Evolutionary conservation across 2,888 invertebrate species (phyloP), one percentile per base, ranked within the genome.

Genomic region (Volucella zonaria): DNA sequence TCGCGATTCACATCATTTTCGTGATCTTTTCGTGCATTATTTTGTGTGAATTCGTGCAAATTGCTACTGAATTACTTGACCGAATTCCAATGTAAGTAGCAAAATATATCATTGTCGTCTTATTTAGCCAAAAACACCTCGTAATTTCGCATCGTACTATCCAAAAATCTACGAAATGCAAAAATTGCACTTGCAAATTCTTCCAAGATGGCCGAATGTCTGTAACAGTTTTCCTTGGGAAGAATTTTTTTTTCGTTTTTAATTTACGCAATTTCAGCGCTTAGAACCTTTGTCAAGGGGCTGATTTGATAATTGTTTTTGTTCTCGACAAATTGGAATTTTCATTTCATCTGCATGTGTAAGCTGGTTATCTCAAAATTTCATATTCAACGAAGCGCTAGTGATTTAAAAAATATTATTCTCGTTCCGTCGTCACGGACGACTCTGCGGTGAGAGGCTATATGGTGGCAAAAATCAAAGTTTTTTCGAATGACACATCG

Each of bases 201-300:
- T 89, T 90, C 88, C 90, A 90, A 90, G 90, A 90, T 90, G 90
- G 90, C 90, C 90, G 81, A 85, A 61, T 56, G 90, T 89, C 87
- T 90, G 89, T 89, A 91, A 90, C 89, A 89, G 89, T 90, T 89
- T 89, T 88, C 88, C 45, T 78, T 38, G 45, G 38, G 38, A 62
- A 47, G 58, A 61, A 64, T 62, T 62, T n/a, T 15, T 31, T 31
- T 31, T 31, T 31, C 31, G 43, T 14, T 61, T 61, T 42, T 15
- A 70, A 79, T 71, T 71, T 80, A 78, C 77, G 74, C 78, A 78
- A 82, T 78, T 74, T 62, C 38, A 14, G 68, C 62, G 82, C 67
- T 62, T 15, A 42, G 56, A 78, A 59, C 38, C 61, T 56, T 54
- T 31, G 38, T 31, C 11, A 73, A 56, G 51, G 43, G 9, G 18